Conservation (phyloP, 2,113 vertebrate genomes). For the Odontesthes bonariensis region DNA sequence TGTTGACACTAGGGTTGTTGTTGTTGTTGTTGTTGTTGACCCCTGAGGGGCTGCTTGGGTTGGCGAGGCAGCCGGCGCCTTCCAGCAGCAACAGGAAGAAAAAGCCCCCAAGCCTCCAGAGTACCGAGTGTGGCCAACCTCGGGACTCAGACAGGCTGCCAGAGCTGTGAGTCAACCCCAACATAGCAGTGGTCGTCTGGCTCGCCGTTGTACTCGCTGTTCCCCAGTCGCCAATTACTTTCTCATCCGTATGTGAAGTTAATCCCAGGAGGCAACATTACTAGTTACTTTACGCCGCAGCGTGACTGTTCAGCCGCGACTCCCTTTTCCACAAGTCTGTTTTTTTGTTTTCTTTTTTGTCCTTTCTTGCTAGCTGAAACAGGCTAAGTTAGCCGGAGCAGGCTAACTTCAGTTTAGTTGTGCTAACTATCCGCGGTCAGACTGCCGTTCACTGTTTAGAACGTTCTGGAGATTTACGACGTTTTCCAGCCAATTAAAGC, state of each 20-base stretch:
- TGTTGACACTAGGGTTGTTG: constrained; percentile 78
- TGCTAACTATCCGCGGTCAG: constrained; percentile 60
- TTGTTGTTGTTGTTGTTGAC: constrained; percentile 57
- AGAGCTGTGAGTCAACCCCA: constrained; percentile 65
- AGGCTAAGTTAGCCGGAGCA: constrained; percentile 71
- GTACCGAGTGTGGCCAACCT: constrained; percentile 71
- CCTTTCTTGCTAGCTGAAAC: constrained; percentile 40
- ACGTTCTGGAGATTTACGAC: constrained; percentile 33
- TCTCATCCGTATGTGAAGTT: constrained; percentile 82
- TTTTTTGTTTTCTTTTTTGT: constrained; percentile 27
- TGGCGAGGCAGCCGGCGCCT: constrained; percentile 75
- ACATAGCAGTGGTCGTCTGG: constrained; percentile 72
- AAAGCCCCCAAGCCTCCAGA: constrained; percentile 76
- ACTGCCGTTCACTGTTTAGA: constrained; percentile 13
- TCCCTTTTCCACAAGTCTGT: constrained; percentile 24
- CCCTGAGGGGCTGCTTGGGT: constrained; percentile 60
- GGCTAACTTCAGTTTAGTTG: constrained; percentile 75
- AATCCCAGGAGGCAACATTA: constrained; percentile 81
- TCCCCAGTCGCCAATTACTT: constrained; percentile 34
- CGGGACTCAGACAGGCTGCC: constrained; percentile 68
- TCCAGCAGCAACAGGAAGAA: constrained; percentile 80
- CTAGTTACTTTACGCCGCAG: constrained; percentile 36
- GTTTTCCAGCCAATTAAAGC: constrained; percentile 18
- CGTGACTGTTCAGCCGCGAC: constrained; percentile 26
- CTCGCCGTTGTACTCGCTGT: constrained; percentile 58